Evolutionary conservation across 2,888 invertebrate species (phyloP), one percentile per base, ranked within the genome.

Genomic region (Drosophila falleni): DNA sequence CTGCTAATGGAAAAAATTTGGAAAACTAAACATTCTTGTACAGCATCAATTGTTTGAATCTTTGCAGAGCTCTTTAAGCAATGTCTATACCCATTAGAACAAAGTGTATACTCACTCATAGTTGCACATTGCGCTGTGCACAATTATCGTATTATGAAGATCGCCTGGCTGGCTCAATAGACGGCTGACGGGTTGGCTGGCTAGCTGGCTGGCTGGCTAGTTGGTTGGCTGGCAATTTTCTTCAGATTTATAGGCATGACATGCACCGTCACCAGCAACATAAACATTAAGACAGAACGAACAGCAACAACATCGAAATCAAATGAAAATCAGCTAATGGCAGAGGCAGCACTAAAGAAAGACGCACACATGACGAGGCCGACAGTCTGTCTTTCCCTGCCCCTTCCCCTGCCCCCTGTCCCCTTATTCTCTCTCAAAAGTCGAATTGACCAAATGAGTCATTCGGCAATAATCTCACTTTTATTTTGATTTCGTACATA

Each of bases 381-480:
- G 60, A 65, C 71, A 69, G 63, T 63, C 74, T 41, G 47, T 35
- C 16, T 23, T 11, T 6, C 16, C 15, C 16, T 35, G 47, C 35
- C 47, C 55, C 63, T 15, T 15, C 47, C 55, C 63, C 19, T 15
- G n/a, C 39, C 44, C 60, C 29, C 10, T 23, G 42, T 33, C 31
- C 26, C 19, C n/a, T 1, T 13, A 8, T 16, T 16, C n/a, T 11
- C 56, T 11, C 29, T 31, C n/a, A 29, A 51, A 41, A 51, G 59
- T 47, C 49, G 33, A 59, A 68, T 55, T 56, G 60, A 60, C 53
- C 67, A 64, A 69, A 70, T 87, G 87, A 87, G 81, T 87, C 87
- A 87, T 72, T 68, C 89, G 66, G 76, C 74, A 88, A 86, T 86
- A 86, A 85, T 89, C 87, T 87, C 81, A 83, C 89, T 89, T 89